phyloP scores from a whole-genome alignment of 2,797 vertebrate genomes.

The Mycteria americana region DNA sequence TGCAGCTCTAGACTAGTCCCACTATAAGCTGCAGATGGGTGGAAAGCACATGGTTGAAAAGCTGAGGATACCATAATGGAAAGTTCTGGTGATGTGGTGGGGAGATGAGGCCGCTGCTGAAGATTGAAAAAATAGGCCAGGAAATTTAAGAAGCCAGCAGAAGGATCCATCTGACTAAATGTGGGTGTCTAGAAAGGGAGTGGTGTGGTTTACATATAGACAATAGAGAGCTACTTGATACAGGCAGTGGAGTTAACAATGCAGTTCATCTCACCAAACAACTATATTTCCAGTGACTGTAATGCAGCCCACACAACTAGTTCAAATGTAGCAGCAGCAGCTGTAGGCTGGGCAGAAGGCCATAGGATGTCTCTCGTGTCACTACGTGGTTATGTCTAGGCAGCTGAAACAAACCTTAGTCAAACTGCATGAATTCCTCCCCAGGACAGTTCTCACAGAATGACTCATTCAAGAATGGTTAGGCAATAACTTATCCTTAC shows the following conservation, averaged over 20 bases:
- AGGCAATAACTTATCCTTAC: conserved; percentile 59
- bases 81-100: not conserved
- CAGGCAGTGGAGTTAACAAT: not conserved
- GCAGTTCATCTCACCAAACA: not conserved
- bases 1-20: not conserved
- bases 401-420: not conserved
- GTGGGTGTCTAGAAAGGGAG: not conserved
- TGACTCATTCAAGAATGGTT: not conserved
- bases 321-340: not conserved
- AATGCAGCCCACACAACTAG: not conserved
- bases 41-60: not conserved
- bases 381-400: not conserved
- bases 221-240: not conserved
- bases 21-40: not conserved
- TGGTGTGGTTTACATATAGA: not conserved
- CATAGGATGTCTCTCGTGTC: not conserved
- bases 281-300: not conserved
- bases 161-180: not conserved
- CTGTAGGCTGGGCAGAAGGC: not conserved
- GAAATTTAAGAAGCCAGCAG: not conserved
- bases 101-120: not conserved
- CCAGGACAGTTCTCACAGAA: not conserved
- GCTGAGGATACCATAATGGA: not conserved
- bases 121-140: not conserved
- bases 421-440: not conserved